Base-by-base conservation (phyloP, 2,888 invertebrate species). In the Agrotis segetum region DNA sequence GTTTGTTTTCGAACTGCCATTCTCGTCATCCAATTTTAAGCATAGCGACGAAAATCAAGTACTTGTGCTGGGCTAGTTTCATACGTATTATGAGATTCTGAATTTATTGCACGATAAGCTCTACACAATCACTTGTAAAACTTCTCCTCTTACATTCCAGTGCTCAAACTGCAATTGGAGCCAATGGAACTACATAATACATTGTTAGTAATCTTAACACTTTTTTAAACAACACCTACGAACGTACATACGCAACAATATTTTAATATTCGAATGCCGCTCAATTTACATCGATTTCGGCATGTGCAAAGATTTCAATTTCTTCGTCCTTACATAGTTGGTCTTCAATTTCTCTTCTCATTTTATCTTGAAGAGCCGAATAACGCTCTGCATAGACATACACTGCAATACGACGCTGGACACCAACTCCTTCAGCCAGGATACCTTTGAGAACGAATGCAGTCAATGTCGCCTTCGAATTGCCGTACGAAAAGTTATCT, bases 401-500 rank as follows among this genome's bases (percentile, higher is more conserved):
- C 13, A 80, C 70, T 19, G 65, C 84, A 52, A 85, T 44, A 6
- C 84, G 86, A 16, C 71, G 64, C 44, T 82, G 84, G 49, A 56
- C 44, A 16, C 74, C 83, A 7, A 61, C 62, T 24, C 68, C 67
- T 24, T 77, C 74, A 3, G 68, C 53, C 29, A 85, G 21, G 0
- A 84, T 74, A 21, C 84, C 84, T 34, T 71, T 74, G 1, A 78
- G 24, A 2, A 84, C 9, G 2, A 66, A 65, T 11, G 5, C 61
- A 44, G 56, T 64, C 7, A 84, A 74, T n/a, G 52, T 56, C 0
- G 64, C 46, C 29, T 59, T 79, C 0, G 77, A 59, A 13, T 0
- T 19, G 0, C 66, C 50, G 46, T 46, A 56, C 29, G 49, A 55
- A 17, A 84, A 76, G 16, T 66, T 58, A 3, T 70, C 49, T 11